Evolutionary conservation across 2,113 vertebrate genomes (phyloP).

Genomic region (Clarias macrocephalus): DNA sequence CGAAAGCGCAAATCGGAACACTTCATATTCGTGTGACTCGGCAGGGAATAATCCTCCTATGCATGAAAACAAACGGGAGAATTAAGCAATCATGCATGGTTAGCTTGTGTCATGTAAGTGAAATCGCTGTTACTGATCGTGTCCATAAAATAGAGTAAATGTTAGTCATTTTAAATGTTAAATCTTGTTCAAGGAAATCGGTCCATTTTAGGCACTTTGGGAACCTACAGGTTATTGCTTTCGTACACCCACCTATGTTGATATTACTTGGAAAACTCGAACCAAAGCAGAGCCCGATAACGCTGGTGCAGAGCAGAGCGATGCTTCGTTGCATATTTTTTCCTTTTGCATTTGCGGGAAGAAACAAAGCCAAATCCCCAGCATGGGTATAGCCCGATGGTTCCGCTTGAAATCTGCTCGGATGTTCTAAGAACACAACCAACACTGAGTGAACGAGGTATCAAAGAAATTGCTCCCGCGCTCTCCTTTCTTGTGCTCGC

Average conservation of each 20-base stretch:
- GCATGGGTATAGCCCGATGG: slow-evolving; percentile 80
- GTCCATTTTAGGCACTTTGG: background rate
- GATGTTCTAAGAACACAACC: background rate
- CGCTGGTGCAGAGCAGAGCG: slow-evolving; percentile 95
- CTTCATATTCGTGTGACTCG: slow-evolving; percentile 97
- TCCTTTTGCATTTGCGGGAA: slow-evolving; percentile 98
- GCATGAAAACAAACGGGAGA: slow-evolving; percentile 53
- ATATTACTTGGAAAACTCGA: slow-evolving; percentile 99
- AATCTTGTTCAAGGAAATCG: background rate
- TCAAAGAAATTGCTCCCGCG: background rate
- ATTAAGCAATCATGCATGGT: background rate
- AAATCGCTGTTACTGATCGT: background rate
- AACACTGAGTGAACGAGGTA: background rate
- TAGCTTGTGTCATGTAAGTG: background rate
- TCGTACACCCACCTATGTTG: slow-evolving; percentile 89
- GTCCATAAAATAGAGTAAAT: background rate
- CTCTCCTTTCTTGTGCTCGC: background rate
- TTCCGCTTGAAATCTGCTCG: slow-evolving; percentile 10
- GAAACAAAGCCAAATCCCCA: slow-evolving; percentile 86
- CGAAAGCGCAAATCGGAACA: slow-evolving; percentile 94
- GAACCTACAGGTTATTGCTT: background rate
- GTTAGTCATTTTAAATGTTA: background rate
- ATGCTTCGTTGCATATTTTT: slow-evolving; percentile 99
- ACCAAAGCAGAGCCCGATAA: slow-evolving; percentile 96
- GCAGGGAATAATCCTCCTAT: slow-evolving; percentile 94